Conservation (phyloP, 2,797 vertebrate genomes). For the Myotis vivesi region DNA sequence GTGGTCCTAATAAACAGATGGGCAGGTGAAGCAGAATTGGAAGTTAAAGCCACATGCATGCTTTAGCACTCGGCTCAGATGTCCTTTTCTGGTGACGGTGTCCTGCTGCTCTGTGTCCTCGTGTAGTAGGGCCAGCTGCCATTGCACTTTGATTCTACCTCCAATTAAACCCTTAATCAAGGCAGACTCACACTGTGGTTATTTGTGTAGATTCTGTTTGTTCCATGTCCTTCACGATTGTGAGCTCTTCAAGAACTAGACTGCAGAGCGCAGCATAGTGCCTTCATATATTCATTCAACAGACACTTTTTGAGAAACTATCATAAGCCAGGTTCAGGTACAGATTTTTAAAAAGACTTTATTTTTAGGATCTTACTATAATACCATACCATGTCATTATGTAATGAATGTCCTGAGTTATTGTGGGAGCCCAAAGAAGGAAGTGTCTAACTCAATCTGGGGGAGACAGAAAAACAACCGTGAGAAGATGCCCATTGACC, state of each 20-base stretch:
- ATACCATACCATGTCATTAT: neutral
- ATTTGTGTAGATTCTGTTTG: neutral
- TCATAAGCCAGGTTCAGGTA: neutral
- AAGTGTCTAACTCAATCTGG: neutral
- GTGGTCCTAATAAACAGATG: neutral
- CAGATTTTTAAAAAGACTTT: neutral
- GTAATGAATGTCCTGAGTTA: neutral
- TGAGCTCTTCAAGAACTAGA: slow-evolving; percentile 1
- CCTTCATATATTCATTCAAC: neutral
- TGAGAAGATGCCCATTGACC: neutral
- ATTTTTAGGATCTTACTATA: neutral
- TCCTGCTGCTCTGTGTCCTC: neutral
- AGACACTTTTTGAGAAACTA: neutral
- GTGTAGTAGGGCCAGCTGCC: neutral
- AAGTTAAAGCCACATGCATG: neutral
- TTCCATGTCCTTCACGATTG: neutral
- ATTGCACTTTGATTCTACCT: neutral
- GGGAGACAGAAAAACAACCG: neutral
- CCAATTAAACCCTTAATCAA: neutral
- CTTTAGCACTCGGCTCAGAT: neutral
- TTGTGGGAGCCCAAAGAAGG: neutral
- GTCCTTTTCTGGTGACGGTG: neutral
- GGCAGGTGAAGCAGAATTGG: neutral
- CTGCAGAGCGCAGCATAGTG: neutral
- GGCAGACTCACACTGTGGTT: neutral